phyloP scores from a whole-genome alignment of 2,113 vertebrate genomes.

The Nerophis lumbriciformis region DNA sequence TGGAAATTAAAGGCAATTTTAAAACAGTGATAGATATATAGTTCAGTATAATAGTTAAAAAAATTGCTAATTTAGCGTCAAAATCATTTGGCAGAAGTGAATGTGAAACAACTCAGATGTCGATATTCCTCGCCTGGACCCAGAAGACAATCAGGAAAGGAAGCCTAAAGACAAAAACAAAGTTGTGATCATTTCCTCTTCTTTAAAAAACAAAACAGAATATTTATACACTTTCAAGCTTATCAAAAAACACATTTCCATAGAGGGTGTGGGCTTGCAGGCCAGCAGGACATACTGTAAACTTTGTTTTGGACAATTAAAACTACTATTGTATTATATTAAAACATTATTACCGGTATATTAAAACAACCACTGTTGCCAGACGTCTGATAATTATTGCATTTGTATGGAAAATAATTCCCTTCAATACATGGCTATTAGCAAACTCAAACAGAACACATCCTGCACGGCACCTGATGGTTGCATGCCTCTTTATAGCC shows the following conservation, averaged over 20 bases:
- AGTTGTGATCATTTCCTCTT: not conserved
- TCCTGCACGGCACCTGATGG: too few species aligned
- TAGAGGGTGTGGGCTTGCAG: not conserved
- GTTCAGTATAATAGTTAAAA: not conserved
- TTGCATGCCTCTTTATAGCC: too few species aligned
- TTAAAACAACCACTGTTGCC: too few species aligned
- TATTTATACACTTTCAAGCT: not conserved
- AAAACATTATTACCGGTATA: too few species aligned
- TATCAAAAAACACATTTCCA: not conserved
- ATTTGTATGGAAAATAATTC: too few species aligned
- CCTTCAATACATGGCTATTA: too few species aligned
- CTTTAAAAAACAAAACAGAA: not conserved
- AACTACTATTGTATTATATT: too few species aligned
- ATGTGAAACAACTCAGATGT: slow-evolving; percentile 79
- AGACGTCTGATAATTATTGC: too few species aligned
- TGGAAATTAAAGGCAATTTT: not conserved
- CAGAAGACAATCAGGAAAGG: slow-evolving; percentile 81
- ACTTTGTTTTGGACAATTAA: not conserved
- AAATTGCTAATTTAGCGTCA: not conserved
- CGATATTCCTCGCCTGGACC: slow-evolving; percentile 77
- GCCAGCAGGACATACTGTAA: not conserved
- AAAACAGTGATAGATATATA: not conserved
- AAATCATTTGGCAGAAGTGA: slow-evolving; percentile 48
- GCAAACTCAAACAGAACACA: too few species aligned
- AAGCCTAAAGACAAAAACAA: slow-evolving; percentile 60